Evolutionary conservation across 2,888 invertebrate genomes (phyloP).

Genomic region (Sesamia inferens): DNA sequence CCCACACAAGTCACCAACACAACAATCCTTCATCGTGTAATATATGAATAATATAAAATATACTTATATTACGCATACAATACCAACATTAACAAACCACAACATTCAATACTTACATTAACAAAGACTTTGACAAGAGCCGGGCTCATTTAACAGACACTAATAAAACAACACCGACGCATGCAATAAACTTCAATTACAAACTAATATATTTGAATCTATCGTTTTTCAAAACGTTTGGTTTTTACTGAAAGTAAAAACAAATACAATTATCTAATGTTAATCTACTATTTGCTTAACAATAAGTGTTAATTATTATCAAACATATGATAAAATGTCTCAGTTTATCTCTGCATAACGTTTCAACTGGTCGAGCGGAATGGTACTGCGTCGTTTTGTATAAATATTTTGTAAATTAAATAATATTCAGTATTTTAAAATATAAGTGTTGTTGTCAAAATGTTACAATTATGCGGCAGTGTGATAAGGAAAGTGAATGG

Average conservation of each 20-base stretch:
- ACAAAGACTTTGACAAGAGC: conserved; percentile 9
- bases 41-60: conserved; percentile 20
- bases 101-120: too few relatives aligned
- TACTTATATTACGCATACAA: not conserved
- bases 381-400: conserved; percentile 43
- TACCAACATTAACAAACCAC: conserved; percentile 31
- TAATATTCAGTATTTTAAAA: not conserved
- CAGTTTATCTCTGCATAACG: conserved; percentile 53
- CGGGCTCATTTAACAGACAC: conserved; percentile 39
- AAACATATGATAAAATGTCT: conserved; percentile 38
- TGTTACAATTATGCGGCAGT: conserved; percentile 74
- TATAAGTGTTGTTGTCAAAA: conserved; percentile 61
- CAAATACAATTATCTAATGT: conserved; percentile 6
- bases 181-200: conserved; percentile 10
- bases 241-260: not conserved
- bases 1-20: conserved; percentile 7
- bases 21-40: conserved; percentile 20
- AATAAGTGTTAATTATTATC: conserved; percentile 44
- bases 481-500: conserved; percentile 69
- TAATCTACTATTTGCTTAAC: conserved; percentile 43
- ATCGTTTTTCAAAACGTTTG: not conserved
- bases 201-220: not conserved
- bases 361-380: conserved; percentile 38
- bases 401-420: conserved; percentile 2
- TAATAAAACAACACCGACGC: conserved; percentile 26